Evolutionary conservation across 1,140 invertebrate genomes (phyloP).

Genomic region (Trichoplusia ni): DNA sequence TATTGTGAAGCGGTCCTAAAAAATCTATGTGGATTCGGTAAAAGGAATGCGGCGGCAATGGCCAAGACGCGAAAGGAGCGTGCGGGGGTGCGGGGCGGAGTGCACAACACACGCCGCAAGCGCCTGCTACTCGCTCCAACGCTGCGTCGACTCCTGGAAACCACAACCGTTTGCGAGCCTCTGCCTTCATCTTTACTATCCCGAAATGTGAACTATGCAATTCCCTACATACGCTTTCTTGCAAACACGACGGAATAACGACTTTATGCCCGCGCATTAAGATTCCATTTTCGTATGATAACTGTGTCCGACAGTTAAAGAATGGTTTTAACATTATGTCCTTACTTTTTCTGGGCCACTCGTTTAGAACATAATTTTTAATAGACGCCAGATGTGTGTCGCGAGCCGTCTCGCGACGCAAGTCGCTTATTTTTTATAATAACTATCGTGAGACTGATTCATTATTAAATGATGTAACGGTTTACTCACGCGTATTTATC

Average conservation of each 20-base stretch:
- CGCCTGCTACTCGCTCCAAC: conserved; percentile 21
- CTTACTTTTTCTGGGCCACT: conserved; percentile 19
- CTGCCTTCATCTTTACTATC: conserved; percentile 39
- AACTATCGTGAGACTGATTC: too few species aligned
- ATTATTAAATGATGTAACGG: too few species aligned
- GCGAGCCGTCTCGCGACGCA: too few species aligned
- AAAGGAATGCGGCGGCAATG: too few species aligned
- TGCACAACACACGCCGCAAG: conserved; percentile 29
- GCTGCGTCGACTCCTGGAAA: conserved; percentile 36
- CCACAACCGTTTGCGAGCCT: conserved; percentile 37
- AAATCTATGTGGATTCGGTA: conserved; percentile 43
- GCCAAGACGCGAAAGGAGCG: too few species aligned
- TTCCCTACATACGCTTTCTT: conserved; percentile 31
- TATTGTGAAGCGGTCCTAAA: too few species aligned
- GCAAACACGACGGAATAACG: conserved; percentile 28
- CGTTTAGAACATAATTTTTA: conserved; percentile 9
- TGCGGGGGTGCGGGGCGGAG: conserved; percentile 7
- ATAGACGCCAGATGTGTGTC: too few species aligned
- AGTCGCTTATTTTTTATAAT: too few species aligned
- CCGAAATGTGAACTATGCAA: conserved; percentile 45
- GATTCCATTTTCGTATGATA: conserved; percentile 31
- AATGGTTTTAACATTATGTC: conserved; percentile 25
- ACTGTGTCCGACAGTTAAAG: conserved; percentile 18
- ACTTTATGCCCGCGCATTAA: conserved; percentile 42
- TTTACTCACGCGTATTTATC: too few species aligned